phyloP scores from a whole-genome alignment of 1,140 invertebrate genomes.

The Medauroidea extradentata region DNA sequence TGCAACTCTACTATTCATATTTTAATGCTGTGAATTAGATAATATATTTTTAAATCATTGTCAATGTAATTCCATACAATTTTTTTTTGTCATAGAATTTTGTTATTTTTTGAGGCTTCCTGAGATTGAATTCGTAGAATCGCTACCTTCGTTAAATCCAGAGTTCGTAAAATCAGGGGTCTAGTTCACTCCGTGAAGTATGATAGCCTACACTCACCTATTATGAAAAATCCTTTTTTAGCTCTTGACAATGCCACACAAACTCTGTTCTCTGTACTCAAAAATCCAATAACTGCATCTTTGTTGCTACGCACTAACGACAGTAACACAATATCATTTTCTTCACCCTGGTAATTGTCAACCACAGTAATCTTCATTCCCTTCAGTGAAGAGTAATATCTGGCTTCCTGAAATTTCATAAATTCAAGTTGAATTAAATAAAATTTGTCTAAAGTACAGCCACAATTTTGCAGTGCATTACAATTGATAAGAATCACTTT shows the following conservation, averaged over 20 bases:
- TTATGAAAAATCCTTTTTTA: slow-evolving; percentile 61
- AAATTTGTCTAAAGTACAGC: too few species aligned
- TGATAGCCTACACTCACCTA: slow-evolving; percentile 41
- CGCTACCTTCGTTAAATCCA: background rate
- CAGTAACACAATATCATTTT: slow-evolving; percentile 77
- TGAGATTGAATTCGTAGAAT: too few species aligned
- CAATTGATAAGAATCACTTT: too few species aligned
- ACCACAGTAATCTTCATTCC: slow-evolving; percentile 60
- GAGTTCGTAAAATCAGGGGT: background rate
- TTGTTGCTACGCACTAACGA: slow-evolving; percentile 75
- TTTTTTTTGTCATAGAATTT: too few species aligned
- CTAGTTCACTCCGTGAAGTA: background rate
- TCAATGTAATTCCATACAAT: too few species aligned
- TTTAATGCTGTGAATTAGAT: too few species aligned
- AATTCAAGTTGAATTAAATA: too few species aligned
- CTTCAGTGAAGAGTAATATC: slow-evolving; percentile 20
- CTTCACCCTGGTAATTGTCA: slow-evolving; percentile 84
- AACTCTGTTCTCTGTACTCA: slow-evolving; percentile 68
- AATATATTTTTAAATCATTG: too few species aligned
- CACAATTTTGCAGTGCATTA: too few species aligned
- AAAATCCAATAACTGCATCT: slow-evolving; percentile 68
- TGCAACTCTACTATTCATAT: too few species aligned
- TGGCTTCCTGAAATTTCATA: too few species aligned
- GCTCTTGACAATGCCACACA: slow-evolving; percentile 82
- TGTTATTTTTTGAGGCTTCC: too few species aligned